These are phyloP conservation scores for Mimachlamys varia DNA, from an alignment of 2,888 invertebrate species.

Conservation along the genomic window DNA sequence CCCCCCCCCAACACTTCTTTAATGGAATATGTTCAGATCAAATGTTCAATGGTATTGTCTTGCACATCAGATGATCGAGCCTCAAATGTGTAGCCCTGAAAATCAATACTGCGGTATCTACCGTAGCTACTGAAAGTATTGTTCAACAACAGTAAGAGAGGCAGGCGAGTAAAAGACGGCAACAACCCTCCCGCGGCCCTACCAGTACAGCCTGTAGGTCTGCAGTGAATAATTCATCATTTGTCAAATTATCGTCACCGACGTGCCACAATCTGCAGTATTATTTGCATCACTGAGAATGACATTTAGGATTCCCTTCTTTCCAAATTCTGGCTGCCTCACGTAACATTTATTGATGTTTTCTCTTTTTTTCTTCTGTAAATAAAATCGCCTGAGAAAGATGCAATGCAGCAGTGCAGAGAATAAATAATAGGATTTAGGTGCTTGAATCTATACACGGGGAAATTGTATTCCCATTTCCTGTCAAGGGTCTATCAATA, in stretches of 20 bases:
- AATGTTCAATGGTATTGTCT: background rate
- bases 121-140: background rate
- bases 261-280: background rate
- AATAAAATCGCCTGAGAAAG: constrained; percentile 31
- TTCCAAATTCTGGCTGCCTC: background rate
- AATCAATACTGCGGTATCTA: background rate
- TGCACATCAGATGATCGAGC: background rate
- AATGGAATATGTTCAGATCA: background rate
- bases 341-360: background rate
- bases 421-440: constrained; percentile 2
- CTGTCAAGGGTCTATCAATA: background rate
- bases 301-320: background rate
- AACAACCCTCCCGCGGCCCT: background rate
- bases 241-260: background rate
- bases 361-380: background rate
- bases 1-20: no score
- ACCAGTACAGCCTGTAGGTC: background rate
- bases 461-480: background rate
- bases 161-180: background rate
- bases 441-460: background rate
- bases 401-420: constrained; percentile 9
- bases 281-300: background rate
- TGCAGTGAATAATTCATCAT: constrained; percentile 24
- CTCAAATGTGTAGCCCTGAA: background rate
- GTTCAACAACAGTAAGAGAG: background rate